phyloP scores from a whole-genome alignment of 2,888 invertebrate species.

The Rutpela maculata region DNA sequence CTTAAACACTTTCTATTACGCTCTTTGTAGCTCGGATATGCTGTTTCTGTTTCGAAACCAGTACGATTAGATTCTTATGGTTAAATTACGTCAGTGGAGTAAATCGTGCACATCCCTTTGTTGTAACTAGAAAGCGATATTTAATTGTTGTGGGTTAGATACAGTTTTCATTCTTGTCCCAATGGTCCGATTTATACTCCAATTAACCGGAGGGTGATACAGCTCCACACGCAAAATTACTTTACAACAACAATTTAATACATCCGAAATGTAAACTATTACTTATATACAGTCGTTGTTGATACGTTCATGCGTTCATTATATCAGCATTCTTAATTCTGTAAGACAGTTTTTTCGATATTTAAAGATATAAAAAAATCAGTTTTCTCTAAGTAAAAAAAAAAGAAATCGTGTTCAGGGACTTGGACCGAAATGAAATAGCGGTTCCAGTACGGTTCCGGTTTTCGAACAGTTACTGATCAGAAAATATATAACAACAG shows the following conservation, averaged over 20 bases:
- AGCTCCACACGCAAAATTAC: conserved; percentile 22
- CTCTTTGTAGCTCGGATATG: background rate
- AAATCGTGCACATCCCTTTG: conserved; percentile 22
- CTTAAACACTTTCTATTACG: no score
- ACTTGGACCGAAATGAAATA: no score
- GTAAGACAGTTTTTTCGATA: no score
- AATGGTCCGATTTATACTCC: conserved; percentile 20
- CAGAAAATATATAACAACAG: no score
- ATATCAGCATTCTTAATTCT: no score
- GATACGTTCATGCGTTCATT: background rate
- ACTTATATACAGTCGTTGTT: background rate
- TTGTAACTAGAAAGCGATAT: conserved; percentile 28
- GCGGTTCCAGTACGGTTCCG: no score
- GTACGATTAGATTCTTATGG: background rate
- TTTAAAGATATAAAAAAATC: no score
- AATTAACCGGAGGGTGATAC: conserved; percentile 23
- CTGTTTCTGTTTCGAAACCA: background rate
- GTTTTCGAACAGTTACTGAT: no score
- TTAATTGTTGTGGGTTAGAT: conserved; percentile 33
- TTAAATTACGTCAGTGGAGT: background rate
- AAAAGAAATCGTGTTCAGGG: no score
- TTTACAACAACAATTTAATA: conserved; percentile 28
- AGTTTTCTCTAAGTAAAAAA: no score
- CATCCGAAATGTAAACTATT: conserved; percentile 6
- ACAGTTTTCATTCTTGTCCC: conserved; percentile 27